A percentile compares a stretch with the other conserved stretches of the same genome.
phyloP scores from a whole-genome alignment of 1,140 invertebrate genomes.

The Dermatophagoides farinae region DNA sequence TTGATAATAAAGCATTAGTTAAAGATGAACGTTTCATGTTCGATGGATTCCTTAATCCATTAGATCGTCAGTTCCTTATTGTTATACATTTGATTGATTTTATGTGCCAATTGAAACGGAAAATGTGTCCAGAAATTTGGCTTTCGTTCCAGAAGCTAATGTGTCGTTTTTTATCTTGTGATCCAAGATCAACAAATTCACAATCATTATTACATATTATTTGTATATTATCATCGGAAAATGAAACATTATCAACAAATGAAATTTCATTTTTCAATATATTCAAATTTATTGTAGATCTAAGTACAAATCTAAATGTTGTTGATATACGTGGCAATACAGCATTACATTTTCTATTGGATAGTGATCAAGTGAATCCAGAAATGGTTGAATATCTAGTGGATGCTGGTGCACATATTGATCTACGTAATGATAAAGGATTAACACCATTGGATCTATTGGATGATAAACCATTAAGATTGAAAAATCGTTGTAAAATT shows the following conservation, averaged over 20 bases:
- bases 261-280: neutral
- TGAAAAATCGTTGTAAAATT: conserved; percentile 37
- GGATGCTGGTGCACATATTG: conserved; percentile 58
- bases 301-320: neutral
- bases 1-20: neutral
- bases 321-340: neutral
- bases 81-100: conserved; percentile 39
- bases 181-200: neutral
- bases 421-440: conserved; percentile 55
- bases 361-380: conserved; percentile 48
- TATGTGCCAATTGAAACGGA: conserved; percentile 34
- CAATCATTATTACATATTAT: neutral
- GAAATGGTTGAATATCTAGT: conserved; percentile 46
- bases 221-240: neutral
- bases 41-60: neutral
- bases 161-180: neutral
- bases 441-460: conserved; percentile 51
- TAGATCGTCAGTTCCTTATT: conserved; percentile 2
- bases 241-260: neutral
- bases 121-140: neutral
- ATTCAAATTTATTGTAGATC: neutral
- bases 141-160: neutral
- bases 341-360: conserved; percentile 36
- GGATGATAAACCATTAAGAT: conserved; percentile 9
- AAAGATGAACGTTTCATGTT: neutral